phyloP scores from a whole-genome alignment of 2,797 vertebrate genomes.

The Clarias laeviceps region DNA sequence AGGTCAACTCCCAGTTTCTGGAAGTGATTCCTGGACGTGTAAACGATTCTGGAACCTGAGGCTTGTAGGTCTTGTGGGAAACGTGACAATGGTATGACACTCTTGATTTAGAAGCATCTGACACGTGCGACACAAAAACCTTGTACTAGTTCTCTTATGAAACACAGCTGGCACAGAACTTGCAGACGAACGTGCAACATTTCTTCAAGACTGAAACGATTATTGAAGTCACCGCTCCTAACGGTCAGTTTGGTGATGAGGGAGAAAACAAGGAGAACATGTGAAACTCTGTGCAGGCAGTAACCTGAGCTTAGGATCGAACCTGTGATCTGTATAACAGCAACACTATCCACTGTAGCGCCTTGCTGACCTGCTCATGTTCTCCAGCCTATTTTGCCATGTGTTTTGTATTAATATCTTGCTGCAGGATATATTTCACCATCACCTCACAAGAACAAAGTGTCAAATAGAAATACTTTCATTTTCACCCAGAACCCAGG shows the following conservation, averaged over 20 bases:
- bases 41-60: background rate
- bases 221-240: background rate
- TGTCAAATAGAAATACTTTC: background rate
- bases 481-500: background rate
- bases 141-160: background rate
- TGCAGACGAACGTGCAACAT: no score
- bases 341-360: background rate
- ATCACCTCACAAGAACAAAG: background rate
- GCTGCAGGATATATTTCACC: constrained; percentile 5
- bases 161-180: background rate
- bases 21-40: background rate
- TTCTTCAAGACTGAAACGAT: background rate
- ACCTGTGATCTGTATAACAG: background rate
- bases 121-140: background rate
- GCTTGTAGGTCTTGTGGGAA: background rate
- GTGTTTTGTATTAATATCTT: background rate
- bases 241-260: no score
- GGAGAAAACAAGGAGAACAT: background rate
- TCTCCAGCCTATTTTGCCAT: background rate
- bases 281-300: background rate
- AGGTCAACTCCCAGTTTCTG: background rate
- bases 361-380: background rate
- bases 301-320: background rate
- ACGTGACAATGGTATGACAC: background rate
- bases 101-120: background rate